Evolutionary conservation across 1,140 invertebrate genomes (phyloP), one percentile per base, ranked within the genome.

Genomic region (Diorhabda elongata): DNA sequence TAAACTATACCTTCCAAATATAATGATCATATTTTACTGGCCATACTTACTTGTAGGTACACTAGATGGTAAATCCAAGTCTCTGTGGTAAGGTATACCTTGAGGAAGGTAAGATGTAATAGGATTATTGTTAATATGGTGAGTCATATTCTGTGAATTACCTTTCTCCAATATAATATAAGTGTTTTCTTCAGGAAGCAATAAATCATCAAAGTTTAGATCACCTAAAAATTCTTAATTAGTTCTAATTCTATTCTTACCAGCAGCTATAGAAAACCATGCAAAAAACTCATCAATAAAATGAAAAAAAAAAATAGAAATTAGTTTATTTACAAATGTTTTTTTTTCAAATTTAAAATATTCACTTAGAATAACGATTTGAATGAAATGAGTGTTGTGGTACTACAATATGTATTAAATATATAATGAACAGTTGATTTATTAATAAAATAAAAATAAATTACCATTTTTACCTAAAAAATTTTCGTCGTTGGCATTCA

Each of bases 401-500:
- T 26, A 26, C 26, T 26, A 26, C 26, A 26, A 26, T 26, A 26
- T 26, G 26, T 26, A 26, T 26, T 26, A 26, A 26, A 26, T 26
- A 1, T 26, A 26, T 26, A 26, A 26, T 26, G 26, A 26, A 26
- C 26, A 26, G 26, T 1, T 26, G 26, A 26, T 1, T 26, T 26
- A 26, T 26, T 26, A 26, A 26, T 26, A 26, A 52, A 61, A 61
- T 41, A 61, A 61, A 61, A 7, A 61, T 11, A 42, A 43, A 5
- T 61, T 61, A 61, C 59, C 59, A 61, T 61, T n/a, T 59, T 66
- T 59, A 66, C 65, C 65, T 66, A 66, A 60, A 3, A 93, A 82
- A 26, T 90, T 92, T 69, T 94, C 91, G 76, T 92, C 91, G 76
- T 93, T 92, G 42, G 90, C 91, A 82, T 95, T 95, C 6, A 97